Conservation (phyloP, 2,888 invertebrate species). For the Diabrotica balteata region DNA sequence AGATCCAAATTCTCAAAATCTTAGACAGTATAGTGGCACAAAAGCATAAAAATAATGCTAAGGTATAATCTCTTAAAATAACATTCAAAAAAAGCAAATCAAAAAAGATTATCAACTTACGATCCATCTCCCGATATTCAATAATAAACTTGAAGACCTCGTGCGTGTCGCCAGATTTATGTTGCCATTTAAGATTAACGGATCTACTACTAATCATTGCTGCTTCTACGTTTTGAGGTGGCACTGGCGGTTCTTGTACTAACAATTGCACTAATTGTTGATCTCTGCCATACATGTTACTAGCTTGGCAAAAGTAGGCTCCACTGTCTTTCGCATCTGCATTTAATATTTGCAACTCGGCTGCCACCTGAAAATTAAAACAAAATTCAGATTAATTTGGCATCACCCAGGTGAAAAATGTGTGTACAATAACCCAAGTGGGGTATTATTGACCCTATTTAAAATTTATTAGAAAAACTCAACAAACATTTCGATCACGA, state of each 20-base stretch:
- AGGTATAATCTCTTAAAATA: no score
- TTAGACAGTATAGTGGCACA: no score
- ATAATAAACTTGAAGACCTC: slow-evolving; percentile 75
- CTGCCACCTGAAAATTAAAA: slow-evolving; percentile 56
- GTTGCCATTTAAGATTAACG: slow-evolving; percentile 80
- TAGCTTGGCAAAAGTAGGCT: slow-evolving; percentile 80
- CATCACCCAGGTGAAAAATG: no score
- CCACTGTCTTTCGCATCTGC: slow-evolving; percentile 77
- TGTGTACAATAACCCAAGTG: no score
- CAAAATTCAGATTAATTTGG: no score
- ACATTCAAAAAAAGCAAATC: no score
- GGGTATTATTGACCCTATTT: no score
- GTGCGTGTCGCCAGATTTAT: slow-evolving; percentile 71
- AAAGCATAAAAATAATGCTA: no score
- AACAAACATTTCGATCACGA: no score
- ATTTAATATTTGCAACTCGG: slow-evolving; percentile 73
- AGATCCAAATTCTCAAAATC: no score
- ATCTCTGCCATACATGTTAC: slow-evolving; percentile 75
- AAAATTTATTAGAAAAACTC: no score
- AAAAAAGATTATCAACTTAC: slow-evolving; percentile 56
- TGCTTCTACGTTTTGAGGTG: slow-evolving; percentile 63
- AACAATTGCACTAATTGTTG: slow-evolving; percentile 76
- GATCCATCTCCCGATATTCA: slow-evolving; percentile 70
- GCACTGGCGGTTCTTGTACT: slow-evolving; percentile 71
- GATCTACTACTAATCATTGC: slow-evolving; percentile 74